phyloP scores from a whole-genome alignment of 2,797 vertebrate species.

The Gila robusta region DNA sequence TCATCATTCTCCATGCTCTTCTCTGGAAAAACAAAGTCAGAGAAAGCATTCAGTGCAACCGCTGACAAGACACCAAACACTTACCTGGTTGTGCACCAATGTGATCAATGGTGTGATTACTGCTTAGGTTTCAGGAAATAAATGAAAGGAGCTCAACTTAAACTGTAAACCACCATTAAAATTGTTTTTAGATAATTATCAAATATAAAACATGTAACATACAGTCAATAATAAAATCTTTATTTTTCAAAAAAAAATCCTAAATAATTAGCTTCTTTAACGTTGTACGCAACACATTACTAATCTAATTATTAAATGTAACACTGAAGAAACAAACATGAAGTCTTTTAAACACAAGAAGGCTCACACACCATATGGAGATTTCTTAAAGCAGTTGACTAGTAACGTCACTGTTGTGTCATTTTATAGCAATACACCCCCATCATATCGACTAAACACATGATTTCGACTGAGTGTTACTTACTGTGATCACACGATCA shows the following conservation, averaged over 20 bases:
- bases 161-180: neutral
- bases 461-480: constrained; percentile 42
- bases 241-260: neutral
- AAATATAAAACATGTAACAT: neutral
- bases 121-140: neutral
- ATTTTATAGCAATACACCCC: neutral
- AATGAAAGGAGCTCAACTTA: neutral
- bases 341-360: constrained; percentile 9
- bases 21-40: constrained; percentile 54
- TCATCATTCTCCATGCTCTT: constrained; percentile 99
- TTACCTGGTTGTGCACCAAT: neutral
- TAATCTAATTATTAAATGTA: neutral
- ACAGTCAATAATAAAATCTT: too few species aligned
- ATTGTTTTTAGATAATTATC: too few species aligned
- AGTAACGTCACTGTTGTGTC: neutral
- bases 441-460: neutral
- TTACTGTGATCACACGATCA: constrained; percentile 39
- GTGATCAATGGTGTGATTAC: neutral
- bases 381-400: constrained; percentile 8
- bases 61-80: neutral
- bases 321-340: neutral
- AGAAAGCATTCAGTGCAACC: neutral
- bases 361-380: constrained; percentile 4
- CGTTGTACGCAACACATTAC: neutral
- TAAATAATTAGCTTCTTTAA: neutral